Evolutionary conservation across 2,888 invertebrate genomes (phyloP).

Genomic region (Thysanoteuthis rhombus): DNA sequence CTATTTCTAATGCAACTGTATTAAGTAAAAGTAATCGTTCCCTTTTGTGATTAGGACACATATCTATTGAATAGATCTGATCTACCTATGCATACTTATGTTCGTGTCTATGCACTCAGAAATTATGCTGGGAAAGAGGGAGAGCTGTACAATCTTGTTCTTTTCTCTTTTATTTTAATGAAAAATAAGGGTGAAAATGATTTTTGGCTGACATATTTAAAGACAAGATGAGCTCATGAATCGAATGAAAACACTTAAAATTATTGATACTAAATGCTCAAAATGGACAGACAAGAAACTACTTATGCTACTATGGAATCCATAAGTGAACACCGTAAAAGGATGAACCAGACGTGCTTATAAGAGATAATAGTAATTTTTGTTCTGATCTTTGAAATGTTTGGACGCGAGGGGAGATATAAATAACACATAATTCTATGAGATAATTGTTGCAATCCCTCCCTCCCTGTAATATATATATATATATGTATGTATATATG

Average conservation of each 20-base stretch:
- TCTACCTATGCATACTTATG: background rate
- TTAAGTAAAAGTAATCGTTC: background rate
- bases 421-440: background rate
- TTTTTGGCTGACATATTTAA: background rate
- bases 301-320: background rate
- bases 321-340: background rate
- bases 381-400: background rate
- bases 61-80: background rate
- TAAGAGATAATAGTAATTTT: background rate
- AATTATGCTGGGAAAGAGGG: too few species aligned
- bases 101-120: background rate
- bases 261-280: background rate
- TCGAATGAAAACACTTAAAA: background rate
- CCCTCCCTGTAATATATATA: too few species aligned
- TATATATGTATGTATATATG: background rate
- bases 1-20: background rate
- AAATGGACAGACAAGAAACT: slow-evolving; percentile 12
- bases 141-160: background rate
- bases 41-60: background rate
- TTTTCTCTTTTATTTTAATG: background rate
- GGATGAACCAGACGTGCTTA: background rate
- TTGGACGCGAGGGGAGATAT: background rate
- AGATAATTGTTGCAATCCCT: background rate
- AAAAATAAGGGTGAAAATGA: background rate
- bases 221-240: background rate